Evolutionary conservation across 1,140 invertebrate genomes (phyloP).

Genomic region (Drosophila sproati): DNA sequence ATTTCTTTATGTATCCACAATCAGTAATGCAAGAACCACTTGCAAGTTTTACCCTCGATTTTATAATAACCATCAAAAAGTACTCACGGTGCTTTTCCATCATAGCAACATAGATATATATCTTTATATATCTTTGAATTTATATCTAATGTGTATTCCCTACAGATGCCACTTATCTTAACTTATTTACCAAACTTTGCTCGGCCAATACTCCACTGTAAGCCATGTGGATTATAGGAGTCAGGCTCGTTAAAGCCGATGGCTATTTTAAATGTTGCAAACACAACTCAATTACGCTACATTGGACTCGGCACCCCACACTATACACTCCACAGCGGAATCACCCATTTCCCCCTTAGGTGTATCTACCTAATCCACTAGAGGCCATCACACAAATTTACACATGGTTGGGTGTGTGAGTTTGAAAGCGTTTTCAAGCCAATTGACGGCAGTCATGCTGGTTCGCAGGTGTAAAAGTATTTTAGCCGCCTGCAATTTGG

Average conservation of each 20-base stretch:
- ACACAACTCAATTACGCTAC: conserved; percentile 76
- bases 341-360: neutral
- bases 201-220: conserved; percentile 13
- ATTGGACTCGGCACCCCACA: neutral
- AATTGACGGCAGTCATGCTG: conserved; percentile 57
- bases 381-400: conserved; percentile 43
- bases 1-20: neutral
- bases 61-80: neutral
- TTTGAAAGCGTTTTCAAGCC: conserved; percentile 31
- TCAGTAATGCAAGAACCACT: neutral
- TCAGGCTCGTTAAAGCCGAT: conserved; percentile 62
- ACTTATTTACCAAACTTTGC: conserved; percentile 30
- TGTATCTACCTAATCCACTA: conserved; percentile 22
- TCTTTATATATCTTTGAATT: neutral
- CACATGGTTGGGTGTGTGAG: conserved; percentile 42
- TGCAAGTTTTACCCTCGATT: neutral
- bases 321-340: neutral
- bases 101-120: neutral
- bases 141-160: conserved; percentile 6
- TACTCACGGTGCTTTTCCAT: neutral
- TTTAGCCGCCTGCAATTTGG: conserved; percentile 32
- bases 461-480: conserved; percentile 60
- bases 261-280: conserved; percentile 77
- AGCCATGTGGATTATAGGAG: conserved; percentile 19
- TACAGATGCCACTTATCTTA: conserved; percentile 11